Evolutionary conservation across 2,113 vertebrate species (phyloP).

Genomic region (Sinocyclocheilus grahami): DNA sequence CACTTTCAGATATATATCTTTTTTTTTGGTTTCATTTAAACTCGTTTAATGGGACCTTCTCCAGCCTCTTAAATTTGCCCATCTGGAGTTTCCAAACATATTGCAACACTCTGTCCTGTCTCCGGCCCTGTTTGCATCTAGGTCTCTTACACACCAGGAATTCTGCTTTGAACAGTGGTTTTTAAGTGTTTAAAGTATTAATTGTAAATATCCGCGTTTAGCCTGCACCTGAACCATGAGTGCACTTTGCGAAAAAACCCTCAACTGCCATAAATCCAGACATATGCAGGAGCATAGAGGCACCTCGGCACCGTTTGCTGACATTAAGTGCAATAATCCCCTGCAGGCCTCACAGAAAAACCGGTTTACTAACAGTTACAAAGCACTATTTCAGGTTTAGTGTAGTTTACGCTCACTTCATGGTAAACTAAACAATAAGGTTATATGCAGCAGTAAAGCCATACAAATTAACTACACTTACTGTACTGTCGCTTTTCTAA

Average conservation of each 20-base stretch:
- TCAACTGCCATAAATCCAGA: constrained; percentile 29
- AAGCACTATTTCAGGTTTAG: not conserved
- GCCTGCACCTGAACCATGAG: constrained; percentile 36
- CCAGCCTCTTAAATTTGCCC: constrained; percentile 54
- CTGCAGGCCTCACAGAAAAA: constrained; percentile 49
- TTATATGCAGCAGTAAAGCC: not conserved
- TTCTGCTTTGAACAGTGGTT: constrained; percentile 12
- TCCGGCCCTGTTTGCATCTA: not conserved
- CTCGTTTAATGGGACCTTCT: constrained; percentile 21
- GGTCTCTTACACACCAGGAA: not conserved
- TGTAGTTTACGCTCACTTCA: not conserved
- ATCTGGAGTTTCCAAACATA: constrained; percentile 68
- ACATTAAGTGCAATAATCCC: constrained; percentile 62
- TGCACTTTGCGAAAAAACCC: constrained; percentile 46
- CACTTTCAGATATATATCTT: not conserved
- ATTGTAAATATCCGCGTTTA: constrained; percentile 1
- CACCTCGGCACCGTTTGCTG: constrained; percentile 61
- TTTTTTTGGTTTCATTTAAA: not conserved
- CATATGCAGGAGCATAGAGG: not conserved
- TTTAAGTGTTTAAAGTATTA: constrained; percentile 23
- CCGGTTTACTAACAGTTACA: not conserved
- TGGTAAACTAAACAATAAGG: constrained; percentile 2
- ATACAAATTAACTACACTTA: not conserved
- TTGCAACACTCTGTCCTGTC: not conserved
- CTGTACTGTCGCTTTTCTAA: not conserved